Base-by-base conservation (phyloP, 2,113 vertebrate genomes). In the Odocoileus virginianus region DNA sequence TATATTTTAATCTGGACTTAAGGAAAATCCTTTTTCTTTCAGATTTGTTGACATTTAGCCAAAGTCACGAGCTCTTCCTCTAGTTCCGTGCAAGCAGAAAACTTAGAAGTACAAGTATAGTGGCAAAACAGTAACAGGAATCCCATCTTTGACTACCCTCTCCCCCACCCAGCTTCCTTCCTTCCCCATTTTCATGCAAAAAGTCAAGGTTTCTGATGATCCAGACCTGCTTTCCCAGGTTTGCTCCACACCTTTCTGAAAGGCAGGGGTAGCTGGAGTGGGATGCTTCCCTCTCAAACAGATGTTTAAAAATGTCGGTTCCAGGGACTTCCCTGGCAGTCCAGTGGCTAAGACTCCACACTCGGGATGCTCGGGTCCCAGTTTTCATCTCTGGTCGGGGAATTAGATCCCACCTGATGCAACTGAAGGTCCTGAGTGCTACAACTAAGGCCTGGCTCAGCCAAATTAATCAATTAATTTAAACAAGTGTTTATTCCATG, bases 21-120 rank as follows among this genome's bases (percentile, higher is more conserved):
- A 79, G 27, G 43, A 27, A 87, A 85, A 97, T 11, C 54, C 33
- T 54, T 92, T 94, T 90, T 90, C 71, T 78, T 83, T 27, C 30
- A 78, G 33, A 64, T 52, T 71, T 84, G 45, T 50, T 71, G 33
- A 61, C 36, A 43, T 55, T 55, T 91, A 67, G 12, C 52, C 47
- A 87, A 4, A 84, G 47, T 47, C 33, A 61, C 87, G 28, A 25
- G 27, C 25, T 87, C 60, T 74, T 87, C 50, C 64, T 83, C 43
- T 10, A 67, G 30, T 36, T 87, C 47, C 1, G 0, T 74, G 45
- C 91, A 94, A 85, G 33, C 2, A 40, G 16, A 78, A 89, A 11
- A 3, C 52, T 67, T 57, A 52, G 45, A 43, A 86, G 60, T 47
- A 50, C 79, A 60, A 1, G 3, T 36, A 14, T 23, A 15, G 7